phyloP scores from a whole-genome alignment of 2,797 vertebrate species.

The Forpus xanthops region DNA sequence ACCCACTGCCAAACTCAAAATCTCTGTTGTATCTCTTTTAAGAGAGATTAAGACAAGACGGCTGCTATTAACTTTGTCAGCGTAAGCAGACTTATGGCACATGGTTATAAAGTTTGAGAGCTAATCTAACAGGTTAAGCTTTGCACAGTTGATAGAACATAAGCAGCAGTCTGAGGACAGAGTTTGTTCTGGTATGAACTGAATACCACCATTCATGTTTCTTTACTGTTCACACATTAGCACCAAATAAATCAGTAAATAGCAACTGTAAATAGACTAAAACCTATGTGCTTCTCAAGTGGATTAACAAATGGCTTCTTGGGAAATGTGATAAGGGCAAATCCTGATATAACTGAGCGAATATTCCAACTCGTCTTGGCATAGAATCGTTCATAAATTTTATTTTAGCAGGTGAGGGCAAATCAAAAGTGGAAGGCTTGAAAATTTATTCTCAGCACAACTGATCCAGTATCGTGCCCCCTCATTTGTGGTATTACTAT shows the following conservation, averaged over 20 bases:
- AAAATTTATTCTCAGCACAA: neutral
- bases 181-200: neutral
- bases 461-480: neutral
- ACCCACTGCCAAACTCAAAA: neutral
- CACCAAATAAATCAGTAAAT: neutral
- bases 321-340: neutral
- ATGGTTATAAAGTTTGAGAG: neutral
- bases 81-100: neutral
- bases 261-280: neutral
- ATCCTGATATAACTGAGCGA: neutral
- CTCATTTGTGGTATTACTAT: neutral
- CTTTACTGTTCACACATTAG: neutral
- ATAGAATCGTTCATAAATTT: neutral
- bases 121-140: neutral
- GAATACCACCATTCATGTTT: neutral
- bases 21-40: neutral
- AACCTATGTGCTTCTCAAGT: neutral
- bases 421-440: neutral
- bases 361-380: neutral
- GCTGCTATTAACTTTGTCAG: neutral
- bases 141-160: neutral
- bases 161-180: neutral
- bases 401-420: neutral
- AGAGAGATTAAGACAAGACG: neutral
- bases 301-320: neutral